Percentiles rank a stretch among this genome's conserved stretches.
phyloP scores from a whole-genome alignment of 2,797 vertebrate species.

The Coluber constrictor region DNA sequence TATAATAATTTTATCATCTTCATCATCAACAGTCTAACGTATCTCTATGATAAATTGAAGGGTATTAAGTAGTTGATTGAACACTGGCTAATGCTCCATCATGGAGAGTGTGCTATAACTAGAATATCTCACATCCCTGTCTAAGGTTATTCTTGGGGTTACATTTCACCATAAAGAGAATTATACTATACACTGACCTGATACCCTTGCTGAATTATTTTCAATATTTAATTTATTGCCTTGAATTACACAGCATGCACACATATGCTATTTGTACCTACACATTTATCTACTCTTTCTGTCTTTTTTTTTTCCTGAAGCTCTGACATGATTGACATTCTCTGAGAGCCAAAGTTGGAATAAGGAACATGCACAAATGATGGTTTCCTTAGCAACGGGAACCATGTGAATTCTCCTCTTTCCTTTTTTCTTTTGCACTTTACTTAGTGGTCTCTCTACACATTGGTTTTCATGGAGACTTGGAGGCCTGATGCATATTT shows the following conservation, averaged over 20 bases:
- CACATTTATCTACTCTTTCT: constrained; percentile 8
- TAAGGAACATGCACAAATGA: constrained; percentile 51
- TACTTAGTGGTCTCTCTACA: constrained; percentile 39
- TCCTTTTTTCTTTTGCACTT: constrained; percentile 37
- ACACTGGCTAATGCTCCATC: background rate
- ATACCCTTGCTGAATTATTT: constrained; percentile 26
- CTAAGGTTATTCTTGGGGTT: background rate
- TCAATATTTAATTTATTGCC: constrained; percentile 18
- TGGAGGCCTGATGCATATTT: constrained; percentile 6
- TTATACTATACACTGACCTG: constrained; percentile 8
- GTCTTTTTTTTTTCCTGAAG: constrained; percentile 39
- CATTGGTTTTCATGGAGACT: constrained; percentile 29
- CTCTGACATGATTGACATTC: constrained; percentile 47
- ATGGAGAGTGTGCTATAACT: background rate
- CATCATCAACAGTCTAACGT: background rate
- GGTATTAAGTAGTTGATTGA: background rate
- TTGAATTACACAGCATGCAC: constrained; percentile 17
- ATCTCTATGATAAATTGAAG: background rate
- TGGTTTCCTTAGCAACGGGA: constrained; percentile 59
- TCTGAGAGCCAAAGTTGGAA: constrained; percentile 48
- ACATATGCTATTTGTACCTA: constrained; percentile 12
- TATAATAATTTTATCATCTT: background rate
- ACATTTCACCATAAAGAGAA: constrained; percentile 3
- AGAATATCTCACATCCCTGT: constrained; percentile 9
- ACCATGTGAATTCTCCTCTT: constrained; percentile 42